A percentile compares a stretch with the other conserved stretches of the same genome.
These are phyloP conservation scores for Caradrina clavipalpis DNA, from an alignment of 2,888 invertebrate genomes.

Conservation along the genomic window DNA sequence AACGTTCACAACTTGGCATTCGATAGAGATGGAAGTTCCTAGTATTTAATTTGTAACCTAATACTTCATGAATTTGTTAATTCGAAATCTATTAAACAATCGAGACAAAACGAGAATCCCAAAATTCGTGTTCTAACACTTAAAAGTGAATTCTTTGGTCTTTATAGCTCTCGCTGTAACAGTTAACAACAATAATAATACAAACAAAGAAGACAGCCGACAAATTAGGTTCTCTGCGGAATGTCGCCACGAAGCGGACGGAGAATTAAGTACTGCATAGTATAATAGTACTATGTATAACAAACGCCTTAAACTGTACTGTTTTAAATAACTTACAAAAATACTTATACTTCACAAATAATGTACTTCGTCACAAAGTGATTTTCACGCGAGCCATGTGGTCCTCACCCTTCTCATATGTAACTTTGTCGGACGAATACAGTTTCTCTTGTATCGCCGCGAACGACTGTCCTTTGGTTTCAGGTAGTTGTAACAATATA, in stretches of 20 bases:
- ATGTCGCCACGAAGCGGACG: constrained; percentile 64
- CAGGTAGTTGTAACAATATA: constrained; percentile 89
- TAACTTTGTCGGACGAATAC: constrained; percentile 80
- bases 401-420: constrained; percentile 81
- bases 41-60: not conserved
- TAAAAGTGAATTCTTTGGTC: constrained; percentile 63
- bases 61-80: constrained; percentile 17
- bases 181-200: constrained; percentile 49
- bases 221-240: constrained; percentile 57
- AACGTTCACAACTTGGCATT: constrained; percentile 13
- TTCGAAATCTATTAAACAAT: constrained; percentile 26
- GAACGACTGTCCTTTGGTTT: constrained; percentile 92
- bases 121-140: constrained; percentile 32
- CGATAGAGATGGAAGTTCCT: constrained; percentile 8
- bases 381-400: constrained; percentile 81
- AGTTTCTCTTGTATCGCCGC: constrained; percentile 90
- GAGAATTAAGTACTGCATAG: constrained; percentile 64
- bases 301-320: constrained; percentile 44
- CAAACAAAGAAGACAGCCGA: constrained; percentile 48
- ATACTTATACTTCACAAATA: constrained; percentile 41
- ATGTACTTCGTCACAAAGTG: constrained; percentile 69
- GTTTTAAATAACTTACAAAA: constrained; percentile 51
- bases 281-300: constrained; percentile 50
- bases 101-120: constrained; percentile 31
- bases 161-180: constrained; percentile 52